Evolutionary conservation across 2,113 vertebrate species (phyloP), one percentile per base, ranked within the genome.

Genomic region (Dromiciops gliroides): DNA sequence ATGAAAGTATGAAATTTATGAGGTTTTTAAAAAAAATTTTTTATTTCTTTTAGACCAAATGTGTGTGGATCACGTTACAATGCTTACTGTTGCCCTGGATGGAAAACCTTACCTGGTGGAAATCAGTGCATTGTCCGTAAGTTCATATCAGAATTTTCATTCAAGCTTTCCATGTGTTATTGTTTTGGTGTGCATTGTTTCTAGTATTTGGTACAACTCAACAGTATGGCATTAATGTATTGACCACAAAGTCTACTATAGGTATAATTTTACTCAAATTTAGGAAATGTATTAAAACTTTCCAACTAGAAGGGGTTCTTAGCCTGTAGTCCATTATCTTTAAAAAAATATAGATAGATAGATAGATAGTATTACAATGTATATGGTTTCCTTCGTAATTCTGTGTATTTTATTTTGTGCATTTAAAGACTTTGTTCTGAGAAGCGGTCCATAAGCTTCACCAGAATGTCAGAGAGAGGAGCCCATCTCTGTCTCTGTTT

Each of bases 61-160:
- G 99, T 99, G 53, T 99, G 99, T 96, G 99, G 99, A 97, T 99
- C 99, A 90, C 99, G 99, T 98, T 99, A 99, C 98, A 99, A 99
- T 93, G 99, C 99, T 91, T 99, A 99, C 98, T 99, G 99, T 98
- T 99, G 99, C 97, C 99, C 99, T 89, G 99, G 99, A 95, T 99
- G 99, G 99, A 99, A 99, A 99, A 99, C 99, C 3, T 98, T 99
- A 97, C 99, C 99, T 90, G 99, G 99, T 97, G 99, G 99, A 97
- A 99, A 99, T 98, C 99, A 99, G 96, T 99, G 99, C 98, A 99
- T 99, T 96, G 99, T 99, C 96, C 99, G 99, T 99, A 99, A 99
- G 99, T 99, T 96, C 94, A 96, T 25, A 83, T 92, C 75, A 2
- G 1, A 14, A 24, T 48, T 53, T 10, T 89, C 26, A 5, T 53